Evolutionary conservation across 53 echinoderm and acorn worm genomes (phyloP), one percentile per base, ranked within the genome.

Genomic region (Pentamera pediparva): DNA sequence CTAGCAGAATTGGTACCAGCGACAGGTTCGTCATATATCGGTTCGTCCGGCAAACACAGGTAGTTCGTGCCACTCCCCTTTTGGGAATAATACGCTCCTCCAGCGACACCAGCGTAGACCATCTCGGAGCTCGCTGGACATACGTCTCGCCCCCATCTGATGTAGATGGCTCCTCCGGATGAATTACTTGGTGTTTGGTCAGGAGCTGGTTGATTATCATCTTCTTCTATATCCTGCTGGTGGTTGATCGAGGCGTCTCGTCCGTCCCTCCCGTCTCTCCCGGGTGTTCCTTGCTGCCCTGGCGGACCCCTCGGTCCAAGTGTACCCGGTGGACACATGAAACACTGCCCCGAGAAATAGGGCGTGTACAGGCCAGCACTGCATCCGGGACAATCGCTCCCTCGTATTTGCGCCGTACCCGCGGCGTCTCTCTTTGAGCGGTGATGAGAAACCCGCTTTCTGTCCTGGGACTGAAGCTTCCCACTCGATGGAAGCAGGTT

Each of bases 41-140:
- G 81, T 6, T 74, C 73, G 27, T 58, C 22, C 18, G 81, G 81
- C 29, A 81, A 17, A 18, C 81, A 81, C 15, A 72, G 41, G 43
- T 49, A 74, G 25, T 81, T 74, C 1, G 73, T n/a, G 4, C 73
- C 81, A 18, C 60, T 31, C 12, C 81, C 81, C 27, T 43, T 48
- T 26, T 81, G 74, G 4, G 62, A 24, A 38, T 74, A 81, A 74
- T 81, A 32, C 5, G 20, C 61, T 13, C 81, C 81, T 18, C 74
- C 81, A 17, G 62, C 51, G 15, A 74, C 39, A 33, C 81, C 81
- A 29, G 32, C 19, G 35, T 72, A 72, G 11, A 72, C 52, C 2
- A 72, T 20, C 50, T 33, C 37, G n/a, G 72, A 72, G 33, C 30
- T 34, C 18, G 35, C 7, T 11, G 72, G 72, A 22, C 72, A 72